Base-by-base conservation (phyloP, 1,140 invertebrate species). In the Drosophila prosaltans region DNA sequence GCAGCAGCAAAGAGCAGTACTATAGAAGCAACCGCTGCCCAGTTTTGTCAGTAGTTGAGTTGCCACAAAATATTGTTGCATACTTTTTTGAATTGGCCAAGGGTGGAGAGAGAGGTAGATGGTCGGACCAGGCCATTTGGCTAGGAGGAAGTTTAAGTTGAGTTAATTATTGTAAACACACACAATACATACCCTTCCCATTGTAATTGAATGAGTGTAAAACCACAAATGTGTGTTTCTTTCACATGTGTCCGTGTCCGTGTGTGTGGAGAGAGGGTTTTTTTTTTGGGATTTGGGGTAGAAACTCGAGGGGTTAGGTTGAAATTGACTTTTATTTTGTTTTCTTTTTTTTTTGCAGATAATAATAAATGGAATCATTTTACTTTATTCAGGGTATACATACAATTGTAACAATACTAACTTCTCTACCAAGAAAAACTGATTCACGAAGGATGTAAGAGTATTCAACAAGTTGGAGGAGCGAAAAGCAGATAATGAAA, bases 81-180 rank as follows among this genome's bases (percentile, higher is more conserved):
- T 83, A 88, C 83, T 51, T 83, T 77, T 69, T 65, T 21, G 84
- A 51, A 51, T 51, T 51, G 21, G n/a, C 24, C 45, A 26, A 3
- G 9, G 45, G 45, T 51, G 67, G 61, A 43, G 21, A 26, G 24
- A 36, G 36, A 41, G 58, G 32, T 54, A 32, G 6, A 11, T 1
- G 39, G 10, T 1, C 10, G 10, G 39, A 36, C 32, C 10, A 26
- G 45, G 45, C 32, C 32, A 36, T 36, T 51, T 51, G 6, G 24
- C 45, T 51, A 61, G 74, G 58, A 70, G 74, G 64, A 67, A 77
- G 73, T 74, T 80, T 77, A 89, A 86, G 80, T 88, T 80, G 80
- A 86, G 83, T 89, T 85, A 86, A 86, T 88, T 83, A 86, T 79
- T 76, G 69, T 73, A 71, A 69, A 81, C 68, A 82, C 79, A 84